Evolutionary conservation across 2,797 vertebrate genomes (phyloP).

Genomic region (Miichthys miiuy): DNA sequence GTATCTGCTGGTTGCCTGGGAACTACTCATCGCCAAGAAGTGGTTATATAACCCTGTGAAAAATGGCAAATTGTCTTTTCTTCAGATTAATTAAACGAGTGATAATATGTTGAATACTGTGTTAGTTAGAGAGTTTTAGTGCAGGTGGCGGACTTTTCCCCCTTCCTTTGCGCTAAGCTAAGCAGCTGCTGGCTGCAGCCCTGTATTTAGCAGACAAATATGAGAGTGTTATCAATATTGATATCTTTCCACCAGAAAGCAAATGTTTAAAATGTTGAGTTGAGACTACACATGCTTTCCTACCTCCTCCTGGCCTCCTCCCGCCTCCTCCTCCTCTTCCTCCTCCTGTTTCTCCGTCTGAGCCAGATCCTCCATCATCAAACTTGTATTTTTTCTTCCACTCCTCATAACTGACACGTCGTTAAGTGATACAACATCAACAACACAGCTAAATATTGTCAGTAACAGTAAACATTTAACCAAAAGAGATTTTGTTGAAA

Average conservation of each 20-base stretch:
- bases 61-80: neutral
- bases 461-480: neutral
- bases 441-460: neutral
- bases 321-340: constrained; percentile 50
- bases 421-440: constrained; percentile 73
- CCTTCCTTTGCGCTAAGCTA: neutral
- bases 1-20: neutral
- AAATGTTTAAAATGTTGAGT: neutral
- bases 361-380: constrained; percentile 87
- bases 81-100: neutral
- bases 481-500: constrained; percentile 48
- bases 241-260: too few relatives aligned
- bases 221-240: neutral
- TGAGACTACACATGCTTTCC: constrained; percentile 2
- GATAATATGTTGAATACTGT: neutral
- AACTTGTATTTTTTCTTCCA: constrained; percentile 98
- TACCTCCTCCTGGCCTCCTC: constrained; percentile 54
- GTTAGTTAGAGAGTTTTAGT: neutral
- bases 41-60: neutral
- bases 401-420: constrained; percentile 91
- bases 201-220: too few relatives aligned
- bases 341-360: constrained; percentile 69
- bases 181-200: neutral
- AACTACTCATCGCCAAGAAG: neutral
- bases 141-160: neutral